Evolutionary conservation across 2,797 vertebrate genomes (phyloP).

Genomic region (Schizopygopsis malacanthus): DNA sequence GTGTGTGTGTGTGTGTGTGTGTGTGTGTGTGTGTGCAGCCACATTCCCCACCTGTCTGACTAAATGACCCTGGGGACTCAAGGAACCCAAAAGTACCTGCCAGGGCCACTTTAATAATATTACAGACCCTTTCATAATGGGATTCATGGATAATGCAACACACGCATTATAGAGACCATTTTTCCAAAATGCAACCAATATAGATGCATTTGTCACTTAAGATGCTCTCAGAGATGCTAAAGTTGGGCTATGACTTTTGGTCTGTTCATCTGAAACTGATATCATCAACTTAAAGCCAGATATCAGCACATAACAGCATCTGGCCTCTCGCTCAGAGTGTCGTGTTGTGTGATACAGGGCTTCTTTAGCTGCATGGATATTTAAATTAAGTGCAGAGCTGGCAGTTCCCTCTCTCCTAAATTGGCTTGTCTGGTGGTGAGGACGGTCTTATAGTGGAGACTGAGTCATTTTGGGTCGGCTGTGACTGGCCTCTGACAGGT

Average conservation of each 20-base stretch:
- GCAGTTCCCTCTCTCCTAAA: slow-evolving; percentile 32
- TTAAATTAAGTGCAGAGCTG: slow-evolving; percentile 41
- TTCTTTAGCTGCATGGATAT: slow-evolving; percentile 32
- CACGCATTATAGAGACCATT: slow-evolving; percentile 16
- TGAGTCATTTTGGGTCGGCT: slow-evolving; percentile 36
- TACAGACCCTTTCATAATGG: slow-evolving; percentile 73
- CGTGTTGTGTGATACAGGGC: background rate
- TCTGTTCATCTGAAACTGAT: slow-evolving; percentile 13
- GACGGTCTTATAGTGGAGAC: slow-evolving; percentile 25
- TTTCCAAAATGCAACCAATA: no score
- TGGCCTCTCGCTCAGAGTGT: slow-evolving; percentile 1
- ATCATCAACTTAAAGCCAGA: slow-evolving; percentile 22
- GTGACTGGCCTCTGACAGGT: slow-evolving; percentile 50
- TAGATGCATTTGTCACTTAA: slow-evolving; percentile 23
- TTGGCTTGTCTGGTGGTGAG: slow-evolving; percentile 19
- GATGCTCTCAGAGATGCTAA: slow-evolving; percentile 33
- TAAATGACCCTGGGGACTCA: slow-evolving; percentile 41
- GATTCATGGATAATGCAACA: slow-evolving; percentile 77
- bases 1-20: background rate
- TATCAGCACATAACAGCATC: slow-evolving; percentile 28
- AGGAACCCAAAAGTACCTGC: slow-evolving; percentile 41
- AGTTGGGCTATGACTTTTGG: slow-evolving; percentile 27
- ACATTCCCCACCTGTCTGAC: slow-evolving; percentile 29
- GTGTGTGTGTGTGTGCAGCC: background rate
- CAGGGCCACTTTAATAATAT: slow-evolving; percentile 74